Base-by-base conservation (phyloP, 1,140 invertebrate genomes). In the Pseudomyrmex pallidus region DNA sequence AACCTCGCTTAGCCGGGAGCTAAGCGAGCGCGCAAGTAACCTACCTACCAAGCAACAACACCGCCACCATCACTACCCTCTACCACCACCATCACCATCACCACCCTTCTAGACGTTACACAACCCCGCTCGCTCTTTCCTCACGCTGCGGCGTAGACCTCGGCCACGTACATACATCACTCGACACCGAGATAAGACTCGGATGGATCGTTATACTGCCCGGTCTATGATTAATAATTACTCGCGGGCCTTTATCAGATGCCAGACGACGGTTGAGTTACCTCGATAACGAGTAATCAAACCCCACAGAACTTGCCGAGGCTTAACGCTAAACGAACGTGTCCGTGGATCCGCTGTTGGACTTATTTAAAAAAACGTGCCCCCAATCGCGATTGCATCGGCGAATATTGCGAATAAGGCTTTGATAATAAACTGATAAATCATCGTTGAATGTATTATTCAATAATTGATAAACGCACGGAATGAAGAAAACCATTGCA, bases 161-260 rank as follows among this genome's bases (percentile, higher is more conserved):
- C 88, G 85, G 67, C 88, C 85, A 83, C 88, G 88, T 89, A 88
- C 91, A 93, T 92, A 92, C 90, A 93, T 92, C 92, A 93, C 92
- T 93, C 92, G 91, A 90, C 90, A 91, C 90, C 89, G 83, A 93
- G 93, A 93, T 94, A 94, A 94, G 92, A 93, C 91, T 93, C 90
- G 91, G 90, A 92, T 92, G 92, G 92, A 94, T 94, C 92, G 92
- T 92, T 94, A 93, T 91, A 91, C 91, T 87, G 90, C 87, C 90
- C 91, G 89, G 90, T 92, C 92, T 94, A 94, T 94, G 93, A 94
- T 94, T 94, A 94, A 93, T 94, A 94, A 94, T 94, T 94, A 94
- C 92, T 92, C 91, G 92, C 85, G 83, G 76, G 88, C 84, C 91
- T 91, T 93, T 93, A 93, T 94, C 93, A 92, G 92, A 92, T 93